Evolutionary conservation across 1,140 invertebrate species (phyloP).

Genomic region (Magallana gigas): DNA sequence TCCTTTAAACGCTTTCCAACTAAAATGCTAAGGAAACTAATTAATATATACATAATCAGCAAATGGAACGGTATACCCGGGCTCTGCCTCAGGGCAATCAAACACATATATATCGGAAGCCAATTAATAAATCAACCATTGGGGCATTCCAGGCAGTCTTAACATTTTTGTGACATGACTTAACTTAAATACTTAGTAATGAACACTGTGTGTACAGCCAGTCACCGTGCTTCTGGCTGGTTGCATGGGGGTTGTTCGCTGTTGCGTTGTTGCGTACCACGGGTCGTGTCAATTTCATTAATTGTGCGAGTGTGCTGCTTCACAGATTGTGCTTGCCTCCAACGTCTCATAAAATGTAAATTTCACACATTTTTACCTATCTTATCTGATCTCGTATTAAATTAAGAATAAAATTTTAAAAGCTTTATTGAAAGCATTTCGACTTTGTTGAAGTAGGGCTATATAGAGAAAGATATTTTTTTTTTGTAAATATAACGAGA

Average conservation of each 20-base stretch:
- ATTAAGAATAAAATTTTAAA: slow-evolving; percentile 46
- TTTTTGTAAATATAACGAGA: slow-evolving; percentile 22
- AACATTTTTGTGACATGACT: slow-evolving; percentile 18
- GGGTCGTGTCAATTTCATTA: slow-evolving; percentile 6
- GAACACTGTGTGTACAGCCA: background rate
- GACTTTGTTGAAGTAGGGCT: slow-evolving; percentile 1
- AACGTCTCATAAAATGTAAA: slow-evolving; percentile 32
- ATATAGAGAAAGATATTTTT: background rate
- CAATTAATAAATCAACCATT: slow-evolving; percentile 22
- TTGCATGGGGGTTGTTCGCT: background rate
- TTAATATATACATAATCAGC: background rate
- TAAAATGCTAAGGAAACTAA: background rate
- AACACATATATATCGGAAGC: slow-evolving; percentile 4
- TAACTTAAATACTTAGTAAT: background rate
- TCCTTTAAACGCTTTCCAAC: background rate
- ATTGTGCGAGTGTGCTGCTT: background rate
- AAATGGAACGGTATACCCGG: background rate
- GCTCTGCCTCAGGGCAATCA: background rate
- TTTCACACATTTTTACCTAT: slow-evolving; percentile 42
- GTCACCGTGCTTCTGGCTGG: background rate
- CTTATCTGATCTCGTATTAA: slow-evolving; percentile 42
- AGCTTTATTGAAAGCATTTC: slow-evolving; percentile 44
- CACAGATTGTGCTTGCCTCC: slow-evolving; percentile 9
- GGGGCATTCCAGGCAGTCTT: background rate
- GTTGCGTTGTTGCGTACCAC: background rate